A percentile compares a stretch with the other conserved stretches of the same genome.
phyloP scores from a whole-genome alignment of 2,113 vertebrate species.

The Synodontis membranacea region DNA sequence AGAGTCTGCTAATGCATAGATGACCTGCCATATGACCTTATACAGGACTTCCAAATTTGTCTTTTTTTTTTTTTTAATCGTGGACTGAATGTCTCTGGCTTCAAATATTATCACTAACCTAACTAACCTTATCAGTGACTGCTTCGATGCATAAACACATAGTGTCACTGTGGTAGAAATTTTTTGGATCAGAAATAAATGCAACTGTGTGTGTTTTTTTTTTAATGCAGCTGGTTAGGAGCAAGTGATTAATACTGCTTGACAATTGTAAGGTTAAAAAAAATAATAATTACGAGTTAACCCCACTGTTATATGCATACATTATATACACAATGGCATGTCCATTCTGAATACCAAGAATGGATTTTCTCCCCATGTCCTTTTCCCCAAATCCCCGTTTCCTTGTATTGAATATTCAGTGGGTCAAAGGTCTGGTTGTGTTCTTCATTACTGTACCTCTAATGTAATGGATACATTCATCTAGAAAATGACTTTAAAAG shows the following conservation, averaged over 20 bases:
- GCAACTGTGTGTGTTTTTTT: neutral
- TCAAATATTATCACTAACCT: neutral
- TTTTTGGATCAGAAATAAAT: neutral
- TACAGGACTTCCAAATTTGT: neutral
- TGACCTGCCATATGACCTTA: neutral
- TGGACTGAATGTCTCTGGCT: neutral
- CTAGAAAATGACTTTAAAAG: neutral
- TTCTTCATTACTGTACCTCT: neutral
- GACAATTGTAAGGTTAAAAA: neutral
- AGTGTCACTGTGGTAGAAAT: neutral
- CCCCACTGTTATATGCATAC: neutral
- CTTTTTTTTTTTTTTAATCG: neutral
- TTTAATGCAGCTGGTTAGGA: neutral
- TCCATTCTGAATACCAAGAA: neutral
- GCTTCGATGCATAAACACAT: neutral
- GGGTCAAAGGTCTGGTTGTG: neutral
- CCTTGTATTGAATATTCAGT: slow-evolving; percentile 21
- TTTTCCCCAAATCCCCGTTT: neutral
- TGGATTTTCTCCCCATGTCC: neutral
- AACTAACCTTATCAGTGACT: neutral
- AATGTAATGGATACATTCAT: neutral
- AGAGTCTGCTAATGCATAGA: neutral
- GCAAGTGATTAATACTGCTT: neutral
- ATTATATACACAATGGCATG: neutral
- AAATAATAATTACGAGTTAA: neutral